Evolutionary conservation across 2,113 vertebrate genomes (phyloP).

Genomic region (Colius striatus): DNA sequence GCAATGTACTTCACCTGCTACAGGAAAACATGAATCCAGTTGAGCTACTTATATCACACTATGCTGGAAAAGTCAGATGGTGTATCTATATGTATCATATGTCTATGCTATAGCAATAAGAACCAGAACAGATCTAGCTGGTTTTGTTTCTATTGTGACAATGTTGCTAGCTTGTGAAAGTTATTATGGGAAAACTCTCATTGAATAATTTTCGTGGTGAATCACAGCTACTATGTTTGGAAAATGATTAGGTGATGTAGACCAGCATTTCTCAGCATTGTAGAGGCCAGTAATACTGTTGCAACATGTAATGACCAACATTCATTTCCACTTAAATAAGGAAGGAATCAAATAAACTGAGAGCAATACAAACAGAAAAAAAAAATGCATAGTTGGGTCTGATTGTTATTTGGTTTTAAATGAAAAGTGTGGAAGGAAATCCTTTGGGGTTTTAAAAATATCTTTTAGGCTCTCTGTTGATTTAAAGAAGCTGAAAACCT

Average conservation of each 20-base stretch:
- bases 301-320: not conserved
- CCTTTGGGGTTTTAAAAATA: not conserved
- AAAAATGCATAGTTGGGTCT: not conserved
- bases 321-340: not conserved
- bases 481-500: not conserved
- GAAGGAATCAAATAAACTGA: not conserved
- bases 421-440: not conserved
- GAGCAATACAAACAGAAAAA: not conserved
- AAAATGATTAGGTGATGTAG: not conserved
- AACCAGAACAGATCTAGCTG: conserved; percentile 9
- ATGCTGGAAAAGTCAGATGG: not conserved
- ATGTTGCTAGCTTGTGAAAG: not conserved
- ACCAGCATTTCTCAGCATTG: not conserved
- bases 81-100: not conserved
- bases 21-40: not conserved
- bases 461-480: not conserved
- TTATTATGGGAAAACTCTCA: not conserved
- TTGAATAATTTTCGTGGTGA: not conserved
- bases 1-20: not conserved
- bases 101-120: not conserved
- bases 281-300: not conserved
- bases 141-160: conserved; percentile 25
- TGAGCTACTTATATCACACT: not conserved
- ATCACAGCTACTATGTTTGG: not conserved
- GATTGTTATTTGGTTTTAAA: not conserved